Evolutionary conservation across 1,140 invertebrate species (phyloP).

Genomic region (Thaumetopoea pityocampa): DNA sequence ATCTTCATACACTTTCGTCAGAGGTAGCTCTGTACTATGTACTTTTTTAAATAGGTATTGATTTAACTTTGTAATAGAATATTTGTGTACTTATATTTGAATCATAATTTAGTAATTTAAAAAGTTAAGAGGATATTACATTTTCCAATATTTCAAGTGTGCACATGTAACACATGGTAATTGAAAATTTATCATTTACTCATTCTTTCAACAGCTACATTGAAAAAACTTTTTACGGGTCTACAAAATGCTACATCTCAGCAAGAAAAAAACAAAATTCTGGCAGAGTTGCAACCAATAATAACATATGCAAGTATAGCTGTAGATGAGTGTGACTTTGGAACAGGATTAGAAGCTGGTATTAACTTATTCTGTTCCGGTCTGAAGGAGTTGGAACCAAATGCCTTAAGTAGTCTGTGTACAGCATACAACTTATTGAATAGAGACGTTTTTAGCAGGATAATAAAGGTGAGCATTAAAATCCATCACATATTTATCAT

Average conservation of each 20-base stretch:
- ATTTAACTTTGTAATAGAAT: too few relatives aligned
- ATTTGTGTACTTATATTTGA: too few relatives aligned
- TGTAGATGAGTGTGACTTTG: constrained; percentile 96
- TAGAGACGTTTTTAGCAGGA: constrained; percentile 84
- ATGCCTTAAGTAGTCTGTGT: constrained; percentile 80
- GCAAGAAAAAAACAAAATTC: constrained; percentile 77
- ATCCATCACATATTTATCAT: too few relatives aligned
- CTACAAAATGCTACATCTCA: constrained; percentile 79
- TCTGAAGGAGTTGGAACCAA: constrained; percentile 80
- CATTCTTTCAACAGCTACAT: constrained; percentile 75
- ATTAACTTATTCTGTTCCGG: constrained; percentile 90
- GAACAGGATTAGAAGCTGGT: constrained; percentile 91
- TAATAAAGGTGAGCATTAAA: constrained; percentile 78
- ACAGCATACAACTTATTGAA: constrained; percentile 88
- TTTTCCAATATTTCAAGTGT: too few relatives aligned
- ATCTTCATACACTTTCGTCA: too few relatives aligned
- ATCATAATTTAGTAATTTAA: too few relatives aligned
- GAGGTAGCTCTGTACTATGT: too few relatives aligned
- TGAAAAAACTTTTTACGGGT: constrained; percentile 85
- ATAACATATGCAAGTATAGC: constrained; percentile 90
- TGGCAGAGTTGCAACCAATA: constrained; percentile 84
- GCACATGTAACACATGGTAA: too few relatives aligned
- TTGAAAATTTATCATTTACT: too few relatives aligned
- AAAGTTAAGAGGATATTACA: too few relatives aligned
- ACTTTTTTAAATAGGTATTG: too few relatives aligned